A percentile compares a stretch with the other conserved stretches of the same genome.
Conservation (phyloP, 2,888 invertebrate genomes). For the Eupithecia subfuscata region DNA sequence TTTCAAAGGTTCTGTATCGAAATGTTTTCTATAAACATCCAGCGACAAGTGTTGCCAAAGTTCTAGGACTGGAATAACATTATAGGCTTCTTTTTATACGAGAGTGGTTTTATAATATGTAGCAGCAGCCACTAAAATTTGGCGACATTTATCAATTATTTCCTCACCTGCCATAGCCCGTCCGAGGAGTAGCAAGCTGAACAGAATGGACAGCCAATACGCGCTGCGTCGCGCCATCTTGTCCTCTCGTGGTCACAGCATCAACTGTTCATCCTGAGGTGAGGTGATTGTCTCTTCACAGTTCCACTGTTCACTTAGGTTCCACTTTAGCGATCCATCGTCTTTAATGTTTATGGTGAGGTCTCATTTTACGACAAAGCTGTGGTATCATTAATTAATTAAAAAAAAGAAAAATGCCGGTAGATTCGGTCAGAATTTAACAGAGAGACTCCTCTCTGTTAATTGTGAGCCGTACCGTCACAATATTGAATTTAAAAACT, state of each 20-base stretch:
- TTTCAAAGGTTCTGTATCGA: too few relatives aligned
- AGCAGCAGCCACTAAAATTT: too few relatives aligned
- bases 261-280: slow-evolving; percentile 60
- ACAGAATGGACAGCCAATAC: slow-evolving; percentile 74
- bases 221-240: slow-evolving; percentile 71
- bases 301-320: slow-evolving; percentile 23
- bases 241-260: slow-evolving; percentile 50
- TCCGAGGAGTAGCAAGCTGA: slow-evolving; percentile 77
- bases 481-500: not conserved
- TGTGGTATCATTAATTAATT: not conserved
- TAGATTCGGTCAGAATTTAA: not conserved
- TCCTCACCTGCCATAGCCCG: slow-evolving; percentile 76
- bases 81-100: too few relatives aligned
- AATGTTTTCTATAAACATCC: too few relatives aligned
- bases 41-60: too few relatives aligned
- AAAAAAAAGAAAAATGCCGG: too few relatives aligned
- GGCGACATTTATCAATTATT: not conserved
- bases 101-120: too few relatives aligned
- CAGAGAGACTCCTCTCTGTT: not conserved
- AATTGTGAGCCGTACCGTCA: not conserved
- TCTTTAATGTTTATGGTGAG: not conserved
- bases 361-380: not conserved
- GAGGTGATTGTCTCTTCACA: not conserved
- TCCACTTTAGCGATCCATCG: slow-evolving; percentile 23
- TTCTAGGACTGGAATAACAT: too few relatives aligned